Evolutionary conservation across 2,113 vertebrate species (phyloP).

Genomic region (Centropus bengalensis): DNA sequence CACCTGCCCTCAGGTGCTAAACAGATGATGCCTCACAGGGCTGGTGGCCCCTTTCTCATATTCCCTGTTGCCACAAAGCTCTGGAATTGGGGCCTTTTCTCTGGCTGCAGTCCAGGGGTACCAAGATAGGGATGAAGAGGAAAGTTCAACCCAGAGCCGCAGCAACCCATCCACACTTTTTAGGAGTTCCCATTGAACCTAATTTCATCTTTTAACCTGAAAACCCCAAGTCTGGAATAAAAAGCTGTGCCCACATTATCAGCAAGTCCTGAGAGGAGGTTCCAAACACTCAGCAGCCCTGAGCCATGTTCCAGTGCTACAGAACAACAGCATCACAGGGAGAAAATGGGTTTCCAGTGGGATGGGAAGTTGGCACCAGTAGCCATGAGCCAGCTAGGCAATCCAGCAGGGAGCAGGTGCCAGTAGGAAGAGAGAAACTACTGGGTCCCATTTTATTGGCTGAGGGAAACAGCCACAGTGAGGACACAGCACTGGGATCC

Average conservation of each 20-base stretch:
- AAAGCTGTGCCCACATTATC: not conserved
- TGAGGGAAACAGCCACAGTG: rapidly evolving
- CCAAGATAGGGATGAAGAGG: not conserved
- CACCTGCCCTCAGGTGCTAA: not conserved
- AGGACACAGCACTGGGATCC: not conserved
- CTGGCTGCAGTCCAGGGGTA: rapidly evolving
- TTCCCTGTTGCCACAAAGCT: not conserved
- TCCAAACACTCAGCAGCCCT: not conserved
- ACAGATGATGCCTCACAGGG: not conserved
- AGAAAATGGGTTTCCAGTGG: not conserved
- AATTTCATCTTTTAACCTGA: not conserved
- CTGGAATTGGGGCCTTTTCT: not conserved
- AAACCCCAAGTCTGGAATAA: not conserved
- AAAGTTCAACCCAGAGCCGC: not conserved
- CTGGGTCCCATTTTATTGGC: slow-evolving; percentile 22
- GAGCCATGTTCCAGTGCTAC: not conserved
- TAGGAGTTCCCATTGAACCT: not conserved
- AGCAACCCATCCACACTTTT: not conserved
- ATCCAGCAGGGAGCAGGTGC: not conserved
- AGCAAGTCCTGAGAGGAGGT: not conserved
- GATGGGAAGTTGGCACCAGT: slow-evolving; percentile 10
- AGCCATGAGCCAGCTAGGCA: not conserved
- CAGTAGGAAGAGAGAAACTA: not conserved
- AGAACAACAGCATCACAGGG: not conserved
- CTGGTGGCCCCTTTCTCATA: not conserved